A percentile compares a stretch with the other conserved stretches of the same genome.
phyloP scores from a whole-genome alignment of 2,888 invertebrate genomes.

The Idaea straminata region DNA sequence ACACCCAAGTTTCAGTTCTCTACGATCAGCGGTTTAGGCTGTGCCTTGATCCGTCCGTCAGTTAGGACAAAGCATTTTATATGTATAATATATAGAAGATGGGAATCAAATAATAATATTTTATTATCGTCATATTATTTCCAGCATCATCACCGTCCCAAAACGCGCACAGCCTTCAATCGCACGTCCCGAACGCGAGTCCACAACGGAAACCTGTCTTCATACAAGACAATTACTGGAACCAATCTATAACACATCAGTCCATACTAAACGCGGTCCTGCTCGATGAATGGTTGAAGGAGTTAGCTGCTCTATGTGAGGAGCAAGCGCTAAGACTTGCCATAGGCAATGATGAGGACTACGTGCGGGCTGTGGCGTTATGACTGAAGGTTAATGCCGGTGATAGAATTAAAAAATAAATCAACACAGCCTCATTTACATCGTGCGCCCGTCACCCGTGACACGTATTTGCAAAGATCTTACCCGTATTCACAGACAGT shows the following conservation, averaged over 20 bases:
- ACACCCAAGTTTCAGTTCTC: too few species aligned
- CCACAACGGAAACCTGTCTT: slow-evolving; percentile 55
- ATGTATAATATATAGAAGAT: too few species aligned
- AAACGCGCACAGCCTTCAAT: slow-evolving; percentile 40
- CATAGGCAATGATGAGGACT: slow-evolving; percentile 60
- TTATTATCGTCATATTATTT: too few species aligned
- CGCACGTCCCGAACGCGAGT: slow-evolving; percentile 30
- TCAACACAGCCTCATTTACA: too few species aligned
- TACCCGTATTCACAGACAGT: too few species aligned
- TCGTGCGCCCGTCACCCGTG: too few species aligned
- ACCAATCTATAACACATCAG: slow-evolving; percentile 64
- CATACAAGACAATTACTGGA: slow-evolving; percentile 72
- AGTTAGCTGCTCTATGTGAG: slow-evolving; percentile 95
- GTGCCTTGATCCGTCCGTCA: too few species aligned
- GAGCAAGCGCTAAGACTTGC: slow-evolving; percentile 88
- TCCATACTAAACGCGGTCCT: slow-evolving; percentile 86
- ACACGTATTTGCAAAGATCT: too few species aligned
- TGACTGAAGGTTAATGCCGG: slow-evolving; percentile 55
- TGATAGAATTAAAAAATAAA: slow-evolving; percentile 19
- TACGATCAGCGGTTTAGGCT: too few species aligned
- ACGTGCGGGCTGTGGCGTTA: slow-evolving; percentile 64
- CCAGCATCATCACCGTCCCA: slow-evolving; percentile 46
- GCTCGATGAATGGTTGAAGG: slow-evolving; percentile 97
- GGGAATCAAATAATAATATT: too few species aligned
- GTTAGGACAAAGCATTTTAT: too few species aligned